Percentiles rank a stretch among this genome's conserved stretches.
Conservation (phyloP, 1,140 invertebrate species). For the Rhizoglyphus robini region DNA sequence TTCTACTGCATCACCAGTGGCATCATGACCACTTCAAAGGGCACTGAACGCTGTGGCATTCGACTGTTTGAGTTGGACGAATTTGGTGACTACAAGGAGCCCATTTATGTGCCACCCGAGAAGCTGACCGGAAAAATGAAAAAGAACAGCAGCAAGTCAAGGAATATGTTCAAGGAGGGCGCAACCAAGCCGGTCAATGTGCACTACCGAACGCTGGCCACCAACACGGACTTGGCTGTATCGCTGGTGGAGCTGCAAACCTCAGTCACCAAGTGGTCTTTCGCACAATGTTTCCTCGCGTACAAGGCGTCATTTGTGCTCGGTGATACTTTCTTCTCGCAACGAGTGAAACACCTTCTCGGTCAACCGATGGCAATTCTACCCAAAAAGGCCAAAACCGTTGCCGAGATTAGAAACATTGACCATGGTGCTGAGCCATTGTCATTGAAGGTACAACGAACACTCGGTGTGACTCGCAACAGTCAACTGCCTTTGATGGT, state of each 20-base stretch:
- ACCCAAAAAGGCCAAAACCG: not conserved
- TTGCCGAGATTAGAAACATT: not conserved
- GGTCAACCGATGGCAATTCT: slow-evolving; percentile 4
- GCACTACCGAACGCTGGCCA: slow-evolving; percentile 2
- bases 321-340: slow-evolving; percentile 18
- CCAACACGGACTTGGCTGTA: slow-evolving; percentile 8
- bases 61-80: slow-evolving; percentile 24
- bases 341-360: slow-evolving; percentile 11
- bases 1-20: slow-evolving; percentile 10
- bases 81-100: slow-evolving; percentile 24
- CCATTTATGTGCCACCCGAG: slow-evolving; percentile 14
- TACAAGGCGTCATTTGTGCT: slow-evolving; percentile 22
- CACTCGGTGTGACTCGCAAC: slow-evolving; percentile 5
- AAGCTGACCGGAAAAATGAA: not conserved
- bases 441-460: not conserved
- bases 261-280: slow-evolving; percentile 16
- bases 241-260: slow-evolving; percentile 20
- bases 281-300: slow-evolving; percentile 21
- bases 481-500: slow-evolving; percentile 15
- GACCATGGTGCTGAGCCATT: slow-evolving; percentile 13
- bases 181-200: not conserved
- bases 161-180: not conserved
- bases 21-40: not conserved
- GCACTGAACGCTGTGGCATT: slow-evolving; percentile 17
- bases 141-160: not conserved